These are phyloP conservation scores for Gadus macrocephalus DNA, from an alignment of 2,113 vertebrate genomes.

Conservation along the genomic window DNA sequence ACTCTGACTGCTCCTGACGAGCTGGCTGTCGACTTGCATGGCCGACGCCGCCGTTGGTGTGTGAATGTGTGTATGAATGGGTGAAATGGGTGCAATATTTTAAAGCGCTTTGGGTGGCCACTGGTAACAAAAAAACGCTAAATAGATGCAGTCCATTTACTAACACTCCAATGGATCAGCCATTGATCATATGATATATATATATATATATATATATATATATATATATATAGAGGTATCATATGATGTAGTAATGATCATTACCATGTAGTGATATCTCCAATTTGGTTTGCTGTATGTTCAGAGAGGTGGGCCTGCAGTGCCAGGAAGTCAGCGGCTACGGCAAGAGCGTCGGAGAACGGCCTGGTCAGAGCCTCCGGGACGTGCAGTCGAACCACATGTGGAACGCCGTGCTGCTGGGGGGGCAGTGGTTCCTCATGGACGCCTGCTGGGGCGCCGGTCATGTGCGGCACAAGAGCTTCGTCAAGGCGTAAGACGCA, in stretches of 20 bases:
- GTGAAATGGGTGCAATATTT: too few species aligned
- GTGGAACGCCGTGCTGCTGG: slow-evolving; percentile 75
- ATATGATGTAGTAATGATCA: not conserved
- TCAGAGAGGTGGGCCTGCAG: slow-evolving; percentile 66
- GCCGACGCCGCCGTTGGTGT: too few species aligned
- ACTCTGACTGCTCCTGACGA: too few species aligned
- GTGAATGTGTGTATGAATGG: too few species aligned
- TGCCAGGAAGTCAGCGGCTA: slow-evolving; percentile 69
- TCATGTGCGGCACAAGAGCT: slow-evolving; percentile 63
- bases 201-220: too few species aligned
- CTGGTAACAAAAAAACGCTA: too few species aligned
- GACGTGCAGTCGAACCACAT: slow-evolving; percentile 75
- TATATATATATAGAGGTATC: too few species aligned
- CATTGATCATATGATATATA: too few species aligned
- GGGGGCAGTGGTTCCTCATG: slow-evolving; percentile 74
- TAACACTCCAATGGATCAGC: too few species aligned
- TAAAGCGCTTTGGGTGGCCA: too few species aligned
- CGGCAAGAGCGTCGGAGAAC: slow-evolving; percentile 69
- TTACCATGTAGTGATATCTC: not conserved
- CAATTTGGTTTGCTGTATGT: not conserved
- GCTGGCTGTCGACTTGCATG: too few species aligned
- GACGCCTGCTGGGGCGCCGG: slow-evolving; percentile 81
- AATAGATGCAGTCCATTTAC: too few species aligned
- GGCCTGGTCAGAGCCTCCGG: slow-evolving; percentile 54
- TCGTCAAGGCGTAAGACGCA: slow-evolving; percentile 69